These are phyloP conservation scores for Mellilla xanthometata DNA, from an alignment of 2,888 invertebrate species.

Conservation along the genomic window DNA sequence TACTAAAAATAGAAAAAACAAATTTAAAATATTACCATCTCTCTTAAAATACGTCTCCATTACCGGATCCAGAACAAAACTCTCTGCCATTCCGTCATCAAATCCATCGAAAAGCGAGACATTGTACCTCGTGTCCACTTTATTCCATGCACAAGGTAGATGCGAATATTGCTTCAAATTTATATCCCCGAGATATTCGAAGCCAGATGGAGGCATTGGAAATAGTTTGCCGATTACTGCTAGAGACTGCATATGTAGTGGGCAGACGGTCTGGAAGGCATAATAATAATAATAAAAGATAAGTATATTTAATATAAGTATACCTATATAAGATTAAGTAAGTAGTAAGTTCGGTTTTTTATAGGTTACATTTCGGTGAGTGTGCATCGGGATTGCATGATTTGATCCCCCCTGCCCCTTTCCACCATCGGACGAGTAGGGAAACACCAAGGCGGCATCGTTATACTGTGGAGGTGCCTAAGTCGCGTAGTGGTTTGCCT, in stretches of 20 bases:
- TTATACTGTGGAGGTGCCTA: too few species aligned
- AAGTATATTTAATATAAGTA: too few species aligned
- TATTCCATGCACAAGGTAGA: constrained; percentile 69
- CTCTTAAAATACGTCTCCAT: constrained; percentile 81
- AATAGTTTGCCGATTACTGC: constrained; percentile 71
- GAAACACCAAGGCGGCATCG: too few species aligned
- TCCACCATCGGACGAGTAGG: too few species aligned
- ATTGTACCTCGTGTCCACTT: constrained; percentile 81
- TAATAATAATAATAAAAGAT: too few species aligned
- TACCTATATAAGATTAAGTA: too few species aligned
- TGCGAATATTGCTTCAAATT: constrained; percentile 71
- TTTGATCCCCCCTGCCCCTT: too few species aligned
- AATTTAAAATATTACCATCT: constrained; percentile 79
- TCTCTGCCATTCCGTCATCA: constrained; percentile 47
- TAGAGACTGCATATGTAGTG: constrained; percentile 80
- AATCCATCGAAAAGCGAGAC: constrained; percentile 70
- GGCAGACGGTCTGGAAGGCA: constrained; percentile 73
- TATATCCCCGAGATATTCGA: constrained; percentile 71
- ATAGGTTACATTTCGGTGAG: too few species aligned
- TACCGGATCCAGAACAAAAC: constrained; percentile 77
- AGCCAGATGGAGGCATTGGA: constrained; percentile 53
- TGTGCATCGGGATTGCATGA: too few species aligned
- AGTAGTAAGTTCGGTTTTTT: too few species aligned
- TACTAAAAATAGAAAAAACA: too few species aligned
- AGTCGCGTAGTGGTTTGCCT: too few species aligned